A percentile compares a stretch with the other conserved stretches of the same genome.
phyloP scores from a whole-genome alignment of 2,797 vertebrate species.

The Rhinatrema bivittatum region DNA sequence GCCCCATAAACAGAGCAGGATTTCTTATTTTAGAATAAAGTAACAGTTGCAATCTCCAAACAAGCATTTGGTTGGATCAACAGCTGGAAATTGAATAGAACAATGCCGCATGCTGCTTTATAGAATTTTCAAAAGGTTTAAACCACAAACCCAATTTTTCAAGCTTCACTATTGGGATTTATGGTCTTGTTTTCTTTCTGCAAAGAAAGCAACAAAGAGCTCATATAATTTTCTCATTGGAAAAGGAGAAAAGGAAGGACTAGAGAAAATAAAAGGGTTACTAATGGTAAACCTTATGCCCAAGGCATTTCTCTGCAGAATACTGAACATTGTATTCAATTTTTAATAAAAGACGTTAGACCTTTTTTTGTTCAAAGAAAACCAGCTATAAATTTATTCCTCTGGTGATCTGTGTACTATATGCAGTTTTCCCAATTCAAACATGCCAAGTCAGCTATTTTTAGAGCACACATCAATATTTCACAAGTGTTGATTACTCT shows the following conservation, averaged over 20 bases:
- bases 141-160: slow-evolving; percentile 40
- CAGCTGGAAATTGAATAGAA: slow-evolving; percentile 53
- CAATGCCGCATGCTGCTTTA: slow-evolving; percentile 42
- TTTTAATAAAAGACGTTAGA: too few species aligned
- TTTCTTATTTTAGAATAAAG: slow-evolving; percentile 43
- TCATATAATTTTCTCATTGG: slow-evolving; percentile 9
- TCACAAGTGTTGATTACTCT: too few species aligned
- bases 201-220: slow-evolving; percentile 16
- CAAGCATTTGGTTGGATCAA: slow-evolving; percentile 44
- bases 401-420: too few species aligned
- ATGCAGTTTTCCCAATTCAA: too few species aligned
- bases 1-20: slow-evolving; percentile 27
- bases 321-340: too few species aligned
- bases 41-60: slow-evolving; percentile 42
- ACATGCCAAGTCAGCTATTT: too few species aligned
- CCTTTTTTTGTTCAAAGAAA: too few species aligned
- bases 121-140: slow-evolving; percentile 52
- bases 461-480: too few species aligned
- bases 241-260: slow-evolving; percentile 17
- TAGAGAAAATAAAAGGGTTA: background rate
- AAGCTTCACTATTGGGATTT: slow-evolving; percentile 37
- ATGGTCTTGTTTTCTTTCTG: slow-evolving; percentile 21
- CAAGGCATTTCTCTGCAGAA: slow-evolving; percentile 1
- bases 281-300: background rate
- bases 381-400: too few species aligned